phyloP scores from a whole-genome alignment of 2,888 invertebrate species.

The Thysanoteuthis rhombus region DNA sequence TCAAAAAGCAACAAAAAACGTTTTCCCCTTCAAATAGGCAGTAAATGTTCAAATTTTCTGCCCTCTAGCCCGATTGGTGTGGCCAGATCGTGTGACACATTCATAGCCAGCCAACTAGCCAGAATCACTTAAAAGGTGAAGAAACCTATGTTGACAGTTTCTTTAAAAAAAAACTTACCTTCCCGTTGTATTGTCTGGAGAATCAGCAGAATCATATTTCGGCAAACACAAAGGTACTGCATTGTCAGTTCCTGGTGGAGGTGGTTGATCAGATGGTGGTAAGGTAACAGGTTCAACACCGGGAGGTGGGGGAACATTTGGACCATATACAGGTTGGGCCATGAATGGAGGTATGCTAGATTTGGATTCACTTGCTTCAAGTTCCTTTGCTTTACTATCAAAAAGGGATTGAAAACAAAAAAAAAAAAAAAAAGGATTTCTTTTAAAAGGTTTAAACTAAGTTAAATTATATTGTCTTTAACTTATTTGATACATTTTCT shows the following conservation, averaged over 20 bases:
- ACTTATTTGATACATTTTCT: too few relatives aligned
- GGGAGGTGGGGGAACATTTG: constrained; percentile 56
- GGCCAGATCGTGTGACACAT: too few relatives aligned
- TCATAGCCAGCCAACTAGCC: too few relatives aligned
- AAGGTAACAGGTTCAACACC: constrained; percentile 59
- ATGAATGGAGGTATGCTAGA: constrained; percentile 44
- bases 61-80: too few relatives aligned
- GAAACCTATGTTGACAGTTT: too few relatives aligned
- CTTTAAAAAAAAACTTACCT: background rate
- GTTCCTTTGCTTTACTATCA: constrained; percentile 1
- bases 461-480: too few relatives aligned
- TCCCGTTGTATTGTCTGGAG: background rate
- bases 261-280: constrained; percentile 43
- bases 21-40: too few relatives aligned
- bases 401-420: too few relatives aligned
- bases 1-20: background rate
- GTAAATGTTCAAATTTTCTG: too few relatives aligned
- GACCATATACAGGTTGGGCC: constrained; percentile 42
- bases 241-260: constrained; percentile 48
- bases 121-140: too few relatives aligned
- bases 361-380: background rate
- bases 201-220: background rate
- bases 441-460: background rate
- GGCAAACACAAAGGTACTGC: background rate
- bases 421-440: too few relatives aligned